These are phyloP conservation scores for Plectropomus leopardus DNA, from an alignment of 2,113 vertebrate species.

Conservation along the genomic window DNA sequence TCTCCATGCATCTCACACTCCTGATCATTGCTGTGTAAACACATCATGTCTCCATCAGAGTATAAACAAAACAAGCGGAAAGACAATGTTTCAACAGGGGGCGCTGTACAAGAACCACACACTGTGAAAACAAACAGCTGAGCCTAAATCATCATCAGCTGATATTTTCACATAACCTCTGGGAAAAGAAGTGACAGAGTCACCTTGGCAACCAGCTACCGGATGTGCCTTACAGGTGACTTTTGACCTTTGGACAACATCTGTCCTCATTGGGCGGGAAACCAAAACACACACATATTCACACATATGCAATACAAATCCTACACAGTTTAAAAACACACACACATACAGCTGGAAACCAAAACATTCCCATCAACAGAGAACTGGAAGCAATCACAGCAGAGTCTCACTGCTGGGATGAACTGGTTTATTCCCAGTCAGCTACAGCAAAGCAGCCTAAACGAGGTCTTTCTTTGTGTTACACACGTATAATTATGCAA, in stretches of 20 bases:
- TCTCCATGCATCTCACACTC: too few species aligned
- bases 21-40: neutral
- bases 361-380: constrained; percentile 18
- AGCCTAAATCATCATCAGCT: constrained; percentile 8
- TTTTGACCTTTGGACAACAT: constrained; percentile 48
- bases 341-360: neutral
- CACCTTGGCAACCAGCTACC: constrained; percentile 40
- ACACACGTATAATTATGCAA: neutral
- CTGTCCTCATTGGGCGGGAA: constrained; percentile 45
- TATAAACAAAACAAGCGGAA: neutral
- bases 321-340: neutral
- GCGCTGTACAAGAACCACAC: neutral
- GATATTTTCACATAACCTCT: neutral
- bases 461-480: neutral
- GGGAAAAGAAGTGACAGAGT: neutral
- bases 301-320: neutral
- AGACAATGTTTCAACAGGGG: neutral
- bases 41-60: neutral
- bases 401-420: constrained; percentile 7
- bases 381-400: constrained; percentile 22
- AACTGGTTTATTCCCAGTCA: neutral
- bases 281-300: constrained; percentile 41
- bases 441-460: neutral
- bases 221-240: constrained; percentile 52
- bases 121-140: constrained; percentile 2